Evolutionary conservation across 2,113 vertebrate species (phyloP), one percentile per base, ranked within the genome.

Genomic region (Hepsetus odoe): DNA sequence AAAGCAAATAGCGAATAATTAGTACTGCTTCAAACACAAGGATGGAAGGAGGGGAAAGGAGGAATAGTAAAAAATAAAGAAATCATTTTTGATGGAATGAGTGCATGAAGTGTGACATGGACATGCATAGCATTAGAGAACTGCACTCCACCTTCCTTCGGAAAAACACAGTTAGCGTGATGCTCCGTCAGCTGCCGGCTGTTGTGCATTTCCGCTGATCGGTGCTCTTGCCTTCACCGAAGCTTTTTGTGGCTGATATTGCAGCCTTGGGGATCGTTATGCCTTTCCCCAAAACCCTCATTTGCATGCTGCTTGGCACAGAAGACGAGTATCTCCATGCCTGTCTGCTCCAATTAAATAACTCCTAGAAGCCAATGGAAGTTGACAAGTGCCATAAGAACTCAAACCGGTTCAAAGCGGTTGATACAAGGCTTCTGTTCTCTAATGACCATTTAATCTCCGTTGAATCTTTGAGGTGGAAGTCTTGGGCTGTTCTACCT

Each of bases 361-460:
- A 33, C 20, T 62, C 59, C 30, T 33, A 16, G 59, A 62, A 62
- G 30, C 59, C 30, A 32, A 62, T 62, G 59, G 59, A 30, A 62
- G 28, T 16, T 32, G 58, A 16, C 28, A 28, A 61, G 12, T 30
- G 14, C 14, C 18, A n/a, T 33, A 33, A 62, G 32, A 62, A 62
- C 59, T 30, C 14, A 62, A 32, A 62, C 33, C 28, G 32, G 33
- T 20, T 62, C 20, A 62, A 62, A 62, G 30, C 30, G 20, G 14
- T 62, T 33, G 12, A 33, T 18, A 61, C 32, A 14, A 30, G 26
- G 3, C 59, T 33, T 62, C 46, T 49, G 46, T 49, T 49, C 18
- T 5, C 16, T 12, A 49, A 20, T 49, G 20, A 49, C 46, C 46
- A 20, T 14, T 49, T 49, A 20, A 49, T 49, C 46, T 46, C 2